Evolutionary conservation across 2,113 vertebrate species (phyloP), one percentile per base, ranked within the genome.

Genomic region (Bujurquina vittata): DNA sequence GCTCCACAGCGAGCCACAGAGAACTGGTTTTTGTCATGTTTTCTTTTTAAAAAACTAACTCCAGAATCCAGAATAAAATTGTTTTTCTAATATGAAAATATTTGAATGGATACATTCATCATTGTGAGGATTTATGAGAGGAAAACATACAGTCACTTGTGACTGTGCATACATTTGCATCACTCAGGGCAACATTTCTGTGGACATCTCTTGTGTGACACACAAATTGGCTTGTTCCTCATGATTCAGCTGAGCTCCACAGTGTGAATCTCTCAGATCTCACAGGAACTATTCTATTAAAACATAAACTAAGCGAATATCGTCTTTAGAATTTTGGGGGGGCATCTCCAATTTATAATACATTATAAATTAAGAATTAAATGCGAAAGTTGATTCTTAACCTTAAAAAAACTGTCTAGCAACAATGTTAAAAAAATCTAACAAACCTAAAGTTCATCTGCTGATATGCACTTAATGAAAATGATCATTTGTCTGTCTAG

Each of bases 131-230:
- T 73, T 86, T 59, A 63, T 69, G 43, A 63, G 87, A 84, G 26
- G 54, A 74, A 88, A 82, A 76, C 23, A 80, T 20, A 74, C 35
- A 52, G 61, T 84, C 55, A 86, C 75, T 86, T 92, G 91, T 93
- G 90, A 90, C 86, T 46, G 40, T 84, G 90, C 87, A 91, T 91
- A 88, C 73, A 87, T 93, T 87, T 89, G 46, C 79, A 80, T 85
- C 74, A 52, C 12, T 10, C 52, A 72, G 40, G 67, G 43, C 46
- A 43, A 52, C 22, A 56, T 60, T 55, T 22, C 58, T 88, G 84
- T 72, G 54, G 56, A 86, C 65, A 76, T 82, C 29, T 35, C 26
- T 26, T 26, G n/a, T n/a, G n/a, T n/a, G n/a, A n/a, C n/a, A n/a
- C 37, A 43, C 65, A 52, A 52, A 52, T 14, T 31, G n/a, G 46